Percentiles rank a stretch among this genome's conserved stretches.
These are phyloP conservation scores for Nylanderia fulva DNA, from an alignment of 1,140 invertebrate genomes.

Conservation along the genomic window DNA sequence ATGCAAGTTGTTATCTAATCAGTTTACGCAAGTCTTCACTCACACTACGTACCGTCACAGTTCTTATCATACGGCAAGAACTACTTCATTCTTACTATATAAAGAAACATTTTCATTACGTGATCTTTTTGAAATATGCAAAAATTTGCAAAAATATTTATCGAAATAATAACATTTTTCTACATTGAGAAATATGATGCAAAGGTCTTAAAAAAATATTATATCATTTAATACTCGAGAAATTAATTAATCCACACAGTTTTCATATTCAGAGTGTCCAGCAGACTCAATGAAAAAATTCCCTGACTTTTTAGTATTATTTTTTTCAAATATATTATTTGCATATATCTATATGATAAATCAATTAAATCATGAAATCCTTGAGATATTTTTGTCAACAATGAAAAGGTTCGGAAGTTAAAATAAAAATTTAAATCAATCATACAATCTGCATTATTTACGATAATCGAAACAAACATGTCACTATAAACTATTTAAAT, in stretches of 20 bases:
- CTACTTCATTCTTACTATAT: background rate
- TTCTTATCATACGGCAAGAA: slow-evolving; percentile 22
- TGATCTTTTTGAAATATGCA: background rate
- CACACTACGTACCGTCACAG: background rate
- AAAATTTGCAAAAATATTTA: slow-evolving; percentile 8
- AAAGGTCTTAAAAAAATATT: background rate
- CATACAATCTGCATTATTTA: no score
- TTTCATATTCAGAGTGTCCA: background rate
- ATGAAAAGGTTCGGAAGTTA: no score
- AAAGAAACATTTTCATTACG: slow-evolving; percentile 12
- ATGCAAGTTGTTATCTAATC: slow-evolving; percentile 53
- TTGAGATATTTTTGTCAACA: no score
- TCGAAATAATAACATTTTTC: background rate
- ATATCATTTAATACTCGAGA: background rate
- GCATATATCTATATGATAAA: no score
- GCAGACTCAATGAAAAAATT: no score
- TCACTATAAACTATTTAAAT: no score
- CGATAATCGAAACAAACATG: no score
- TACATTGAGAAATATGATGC: background rate
- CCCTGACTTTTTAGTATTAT: no score
- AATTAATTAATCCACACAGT: background rate
- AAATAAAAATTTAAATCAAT: no score
- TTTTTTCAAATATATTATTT: no score
- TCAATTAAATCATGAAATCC: no score
- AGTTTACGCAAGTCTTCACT: slow-evolving; percentile 38